phyloP scores from a whole-genome alignment of 2,113 vertebrate genomes.

The Urocynchramus pylzowi region DNA sequence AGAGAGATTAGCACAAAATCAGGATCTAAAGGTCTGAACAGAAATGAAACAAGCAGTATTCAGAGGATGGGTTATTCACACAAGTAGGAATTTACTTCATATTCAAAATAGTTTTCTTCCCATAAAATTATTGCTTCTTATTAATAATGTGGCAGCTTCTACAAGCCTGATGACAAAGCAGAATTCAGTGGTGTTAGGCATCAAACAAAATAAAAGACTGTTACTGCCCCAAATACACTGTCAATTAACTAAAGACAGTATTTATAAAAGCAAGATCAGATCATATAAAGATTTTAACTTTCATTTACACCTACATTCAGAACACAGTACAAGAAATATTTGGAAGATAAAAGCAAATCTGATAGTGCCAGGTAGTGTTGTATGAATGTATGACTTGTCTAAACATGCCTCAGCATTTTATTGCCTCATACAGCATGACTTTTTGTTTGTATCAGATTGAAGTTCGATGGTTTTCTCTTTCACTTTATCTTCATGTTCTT shows the following conservation, averaged over 20 bases:
- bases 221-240: neutral
- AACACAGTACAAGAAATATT: neutral
- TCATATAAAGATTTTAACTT: neutral
- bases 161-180: neutral
- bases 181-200: neutral
- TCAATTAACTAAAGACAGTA: neutral
- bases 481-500: conserved; percentile 84
- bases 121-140: neutral
- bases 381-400: neutral
- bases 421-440: conserved; percentile 81
- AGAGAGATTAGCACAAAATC: neutral
- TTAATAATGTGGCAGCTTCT: neutral
- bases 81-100: neutral
- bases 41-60: neutral
- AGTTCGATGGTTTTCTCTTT: conserved; percentile 80
- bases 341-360: neutral
- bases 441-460: conserved; percentile 74
- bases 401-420: neutral
- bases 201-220: neutral
- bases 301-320: neutral
- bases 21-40: neutral
- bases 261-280: neutral
- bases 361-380: neutral
- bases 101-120: neutral
- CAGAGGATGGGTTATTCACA: neutral